phyloP scores from a whole-genome alignment of 2,888 invertebrate genomes.

The Philhelius pedissequus region DNA sequence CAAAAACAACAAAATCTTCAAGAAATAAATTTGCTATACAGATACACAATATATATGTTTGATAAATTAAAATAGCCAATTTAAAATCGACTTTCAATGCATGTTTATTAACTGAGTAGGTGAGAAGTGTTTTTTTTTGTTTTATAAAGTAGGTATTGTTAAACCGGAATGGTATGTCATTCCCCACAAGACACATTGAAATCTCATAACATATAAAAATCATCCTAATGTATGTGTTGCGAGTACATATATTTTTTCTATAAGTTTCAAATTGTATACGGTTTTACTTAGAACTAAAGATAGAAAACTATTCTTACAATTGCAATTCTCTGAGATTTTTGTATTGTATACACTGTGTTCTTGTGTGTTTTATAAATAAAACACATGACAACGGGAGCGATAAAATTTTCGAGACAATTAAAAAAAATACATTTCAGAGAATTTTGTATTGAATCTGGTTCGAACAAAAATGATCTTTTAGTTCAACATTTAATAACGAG shows the following conservation, averaged over 20 bases:
- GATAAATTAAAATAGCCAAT: neutral
- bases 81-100: neutral
- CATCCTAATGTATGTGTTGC: neutral
- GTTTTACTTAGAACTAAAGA: conserved; percentile 55
- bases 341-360: neutral
- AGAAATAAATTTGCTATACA: neutral
- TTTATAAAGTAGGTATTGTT: neutral
- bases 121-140: neutral
- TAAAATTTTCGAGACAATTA: neutral
- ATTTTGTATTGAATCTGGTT: conserved; percentile 36
- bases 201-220: conserved; percentile 6
- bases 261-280: neutral
- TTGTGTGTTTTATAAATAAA: conserved; percentile 21
- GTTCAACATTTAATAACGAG: conserved; percentile 64
- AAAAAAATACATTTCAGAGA: neutral
- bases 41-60: neutral
- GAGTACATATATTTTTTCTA: neutral
- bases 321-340: conserved; percentile 29
- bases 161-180: neutral
- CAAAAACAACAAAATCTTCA: too few species aligned
- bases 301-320: conserved; percentile 48
- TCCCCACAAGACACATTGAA: neutral
- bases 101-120: neutral
- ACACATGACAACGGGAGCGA: neutral
- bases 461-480: conserved; percentile 50